A percentile compares a stretch with the other conserved stretches of the same genome.
phyloP scores from a whole-genome alignment of 2,797 vertebrate species.

The Cuculus canorus region DNA sequence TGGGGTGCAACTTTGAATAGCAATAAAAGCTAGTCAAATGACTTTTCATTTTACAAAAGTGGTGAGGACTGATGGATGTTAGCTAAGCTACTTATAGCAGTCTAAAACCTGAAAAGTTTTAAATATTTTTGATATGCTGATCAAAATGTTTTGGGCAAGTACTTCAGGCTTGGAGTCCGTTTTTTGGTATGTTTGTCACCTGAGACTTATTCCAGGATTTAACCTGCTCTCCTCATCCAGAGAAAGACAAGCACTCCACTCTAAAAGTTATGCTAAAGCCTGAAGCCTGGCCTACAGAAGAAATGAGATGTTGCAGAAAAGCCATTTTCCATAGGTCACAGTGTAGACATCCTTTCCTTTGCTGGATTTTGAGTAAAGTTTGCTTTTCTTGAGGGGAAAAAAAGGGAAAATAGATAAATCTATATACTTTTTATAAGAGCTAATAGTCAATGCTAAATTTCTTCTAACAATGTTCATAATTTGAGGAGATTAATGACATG shows the following conservation, averaged over 20 bases:
- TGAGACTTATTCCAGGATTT: not conserved
- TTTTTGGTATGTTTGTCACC: not conserved
- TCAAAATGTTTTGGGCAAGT: not conserved
- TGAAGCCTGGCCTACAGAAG: not conserved
- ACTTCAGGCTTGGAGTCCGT: not conserved
- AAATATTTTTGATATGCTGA: not conserved
- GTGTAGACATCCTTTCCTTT: not conserved
- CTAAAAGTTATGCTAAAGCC: not conserved
- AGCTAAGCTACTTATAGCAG: not conserved
- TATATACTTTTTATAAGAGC: not conserved
- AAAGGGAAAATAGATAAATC: not conserved
- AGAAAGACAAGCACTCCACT: not conserved
- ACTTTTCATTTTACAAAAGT: not conserved
- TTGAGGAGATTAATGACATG: too few species aligned
- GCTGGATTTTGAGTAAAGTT: not conserved
- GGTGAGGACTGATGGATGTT: not conserved
- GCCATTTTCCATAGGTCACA: not conserved
- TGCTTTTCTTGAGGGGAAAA: rapidly evolving
- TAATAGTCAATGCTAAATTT: not conserved
- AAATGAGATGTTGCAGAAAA: not conserved
- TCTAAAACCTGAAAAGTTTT: not conserved
- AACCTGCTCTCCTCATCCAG: not conserved
- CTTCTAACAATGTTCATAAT: not conserved
- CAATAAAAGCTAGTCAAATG: not conserved
- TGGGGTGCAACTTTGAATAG: not conserved